These are phyloP conservation scores for Andrena marginata DNA, from an alignment of 2,888 invertebrate genomes.

Conservation along the genomic window DNA sequence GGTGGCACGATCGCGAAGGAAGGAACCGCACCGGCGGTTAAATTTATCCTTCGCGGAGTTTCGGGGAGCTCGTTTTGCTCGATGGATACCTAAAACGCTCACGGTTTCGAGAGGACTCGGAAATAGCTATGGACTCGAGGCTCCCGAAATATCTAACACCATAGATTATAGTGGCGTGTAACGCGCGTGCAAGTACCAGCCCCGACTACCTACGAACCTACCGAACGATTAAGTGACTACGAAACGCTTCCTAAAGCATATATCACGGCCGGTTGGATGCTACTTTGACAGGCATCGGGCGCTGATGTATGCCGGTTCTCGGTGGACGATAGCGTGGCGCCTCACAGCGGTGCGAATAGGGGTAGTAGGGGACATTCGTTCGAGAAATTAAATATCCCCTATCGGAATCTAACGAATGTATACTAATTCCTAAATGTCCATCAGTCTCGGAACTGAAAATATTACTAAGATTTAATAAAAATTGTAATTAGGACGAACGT, in stretches of 20 bases:
- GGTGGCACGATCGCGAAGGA: constrained; percentile 58
- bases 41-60: constrained; percentile 81
- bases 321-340: neutral
- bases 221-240: constrained; percentile 37
- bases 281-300: constrained; percentile 13
- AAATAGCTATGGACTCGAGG: constrained; percentile 73
- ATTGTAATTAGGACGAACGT: no score
- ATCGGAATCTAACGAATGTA: no score
- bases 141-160: constrained; percentile 72
- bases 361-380: no score
- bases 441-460: no score
- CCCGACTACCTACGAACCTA: constrained; percentile 12
- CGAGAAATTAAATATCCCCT: no score
- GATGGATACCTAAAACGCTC: constrained; percentile 72
- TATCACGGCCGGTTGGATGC: constrained; percentile 18
- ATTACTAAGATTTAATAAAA: no score
- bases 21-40: constrained; percentile 73
- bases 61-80: constrained; percentile 72
- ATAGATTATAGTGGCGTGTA: constrained; percentile 62
- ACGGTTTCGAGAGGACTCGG: constrained; percentile 76
- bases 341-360: no score
- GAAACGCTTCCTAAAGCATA: constrained; percentile 42
- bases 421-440: no score
- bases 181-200: constrained; percentile 25
- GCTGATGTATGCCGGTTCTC: constrained; percentile 30